A percentile compares a stretch with the other conserved stretches of the same genome.
These are phyloP conservation scores for Byasa hedistus DNA, from an alignment of 2,888 invertebrate genomes.

Conservation along the genomic window DNA sequence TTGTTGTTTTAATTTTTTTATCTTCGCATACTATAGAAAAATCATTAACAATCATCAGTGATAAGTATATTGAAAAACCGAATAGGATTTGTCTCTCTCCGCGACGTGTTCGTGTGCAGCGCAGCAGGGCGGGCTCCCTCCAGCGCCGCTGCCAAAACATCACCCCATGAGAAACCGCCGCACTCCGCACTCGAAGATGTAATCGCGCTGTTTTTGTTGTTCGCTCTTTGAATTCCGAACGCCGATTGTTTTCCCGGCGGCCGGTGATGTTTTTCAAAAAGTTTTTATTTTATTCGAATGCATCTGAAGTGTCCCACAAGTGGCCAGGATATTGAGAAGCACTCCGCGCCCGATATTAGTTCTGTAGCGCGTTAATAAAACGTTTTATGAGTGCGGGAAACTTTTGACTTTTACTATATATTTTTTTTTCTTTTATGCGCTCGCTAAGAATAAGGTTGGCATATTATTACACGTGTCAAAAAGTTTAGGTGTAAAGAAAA, in stretches of 20 bases:
- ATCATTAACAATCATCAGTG: too few relatives aligned
- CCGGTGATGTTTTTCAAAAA: conserved; percentile 54
- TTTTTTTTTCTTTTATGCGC: conserved; percentile 11
- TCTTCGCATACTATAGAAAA: too few relatives aligned
- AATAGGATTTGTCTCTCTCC: not conserved
- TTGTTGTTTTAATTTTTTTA: too few relatives aligned
- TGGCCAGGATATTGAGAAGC: conserved; percentile 68
- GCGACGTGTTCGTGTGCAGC: conserved; percentile 27
- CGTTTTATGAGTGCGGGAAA: conserved; percentile 45
- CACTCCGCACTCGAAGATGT: conserved; percentile 70
- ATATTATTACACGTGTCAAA: conserved; percentile 1
- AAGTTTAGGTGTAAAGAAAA: not conserved
- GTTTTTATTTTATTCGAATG: conserved; percentile 47
- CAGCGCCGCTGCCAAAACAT: conserved; percentile 73
- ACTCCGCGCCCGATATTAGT: conserved; percentile 47
- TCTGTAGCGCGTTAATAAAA: conserved; percentile 52
- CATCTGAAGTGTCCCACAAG: conserved; percentile 63
- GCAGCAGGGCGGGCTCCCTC: conserved; percentile 54
- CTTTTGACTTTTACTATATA: conserved; percentile 29
- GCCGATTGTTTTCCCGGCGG: conserved; percentile 64
- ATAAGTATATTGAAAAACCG: too few relatives aligned
- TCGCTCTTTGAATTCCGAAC: conserved; percentile 56
- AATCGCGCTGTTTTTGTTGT: conserved; percentile 76
- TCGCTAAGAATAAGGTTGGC: not conserved
- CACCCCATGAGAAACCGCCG: conserved; percentile 76